Percentiles rank a stretch among this genome's conserved stretches.
phyloP scores from a whole-genome alignment of 1,140 invertebrate genomes.

The Ruditapes philippinarum region DNA sequence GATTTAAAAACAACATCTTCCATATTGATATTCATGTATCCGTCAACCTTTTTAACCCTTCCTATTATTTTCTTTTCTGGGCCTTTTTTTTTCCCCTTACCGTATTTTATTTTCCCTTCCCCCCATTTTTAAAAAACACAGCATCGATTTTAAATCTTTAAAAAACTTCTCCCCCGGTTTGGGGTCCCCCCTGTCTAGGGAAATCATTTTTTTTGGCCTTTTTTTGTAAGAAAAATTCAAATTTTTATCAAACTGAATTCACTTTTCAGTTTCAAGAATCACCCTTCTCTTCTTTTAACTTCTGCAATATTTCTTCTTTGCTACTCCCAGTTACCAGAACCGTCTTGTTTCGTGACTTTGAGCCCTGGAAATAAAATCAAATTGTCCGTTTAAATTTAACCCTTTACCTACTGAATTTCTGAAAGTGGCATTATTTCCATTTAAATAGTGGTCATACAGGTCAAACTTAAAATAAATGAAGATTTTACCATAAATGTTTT shows the following conservation, averaged over 20 bases:
- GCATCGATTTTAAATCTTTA: too few species aligned
- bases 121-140: constrained; percentile 90
- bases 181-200: too few species aligned
- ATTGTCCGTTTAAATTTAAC: too few species aligned
- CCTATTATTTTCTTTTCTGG: constrained; percentile 90
- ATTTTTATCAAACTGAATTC: too few species aligned
- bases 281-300: constrained; percentile 52
- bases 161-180: too few species aligned
- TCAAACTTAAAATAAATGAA: too few species aligned
- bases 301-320: constrained; percentile 52
- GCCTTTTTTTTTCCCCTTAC: constrained; percentile 91
- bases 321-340: constrained; percentile 52
- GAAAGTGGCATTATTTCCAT: too few species aligned
- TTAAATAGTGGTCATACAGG: too few species aligned
- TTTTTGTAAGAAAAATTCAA: too few species aligned
- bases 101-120: constrained; percentile 89
- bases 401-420: too few species aligned
- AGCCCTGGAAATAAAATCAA: constrained; percentile 73
- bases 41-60: constrained; percentile 88
- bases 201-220: too few species aligned
- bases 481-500: too few species aligned
- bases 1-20: constrained; percentile 89
- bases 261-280: constrained; percentile 1
- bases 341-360: constrained; percentile 67
- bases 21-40: constrained; percentile 91